Conservation (phyloP, 2,888 invertebrate species). For the Zeuzera pyrina region DNA sequence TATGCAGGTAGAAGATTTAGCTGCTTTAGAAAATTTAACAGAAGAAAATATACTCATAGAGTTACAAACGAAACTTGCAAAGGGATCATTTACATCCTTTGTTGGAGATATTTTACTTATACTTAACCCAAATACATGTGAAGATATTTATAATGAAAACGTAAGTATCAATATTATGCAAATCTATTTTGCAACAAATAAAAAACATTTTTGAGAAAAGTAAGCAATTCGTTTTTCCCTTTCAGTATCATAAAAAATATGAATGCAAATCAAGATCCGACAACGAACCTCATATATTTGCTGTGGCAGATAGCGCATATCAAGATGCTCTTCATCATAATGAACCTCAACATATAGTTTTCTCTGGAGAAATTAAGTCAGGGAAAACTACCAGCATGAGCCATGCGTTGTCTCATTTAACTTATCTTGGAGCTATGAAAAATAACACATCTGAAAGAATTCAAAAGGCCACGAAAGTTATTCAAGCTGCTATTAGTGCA, state of each 20-base stretch:
- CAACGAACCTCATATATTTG: constrained; percentile 91
- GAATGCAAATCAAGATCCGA: constrained; percentile 89
- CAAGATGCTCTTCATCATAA: constrained; percentile 93
- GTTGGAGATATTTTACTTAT: constrained; percentile 86
- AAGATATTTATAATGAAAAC: constrained; percentile 80
- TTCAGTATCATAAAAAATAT: constrained; percentile 85
- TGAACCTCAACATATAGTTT: constrained; percentile 87
- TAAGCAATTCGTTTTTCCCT: too few species aligned
- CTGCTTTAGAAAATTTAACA: constrained; percentile 81
- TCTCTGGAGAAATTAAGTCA: constrained; percentile 92
- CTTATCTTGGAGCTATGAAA: constrained; percentile 84
- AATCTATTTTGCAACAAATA: constrained; percentile 1
- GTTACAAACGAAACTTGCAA: constrained; percentile 77
- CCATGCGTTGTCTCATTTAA: constrained; percentile 85
- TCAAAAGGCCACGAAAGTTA: constrained; percentile 77
- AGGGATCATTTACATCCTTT: constrained; percentile 82
- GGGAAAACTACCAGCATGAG: constrained; percentile 92
- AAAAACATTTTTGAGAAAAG: constrained; percentile 2
- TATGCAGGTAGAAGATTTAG: constrained; percentile 88
- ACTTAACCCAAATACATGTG: constrained; percentile 83
- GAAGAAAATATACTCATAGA: constrained; percentile 81
- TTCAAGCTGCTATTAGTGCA: constrained; percentile 87
- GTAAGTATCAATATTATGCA: constrained; percentile 63
- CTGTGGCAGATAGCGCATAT: constrained; percentile 91
- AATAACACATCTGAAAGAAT: constrained; percentile 77